Evolutionary conservation across 2,113 vertebrate genomes (phyloP), one percentile per base, ranked within the genome.

Genomic region (Phaethon lepturus): DNA sequence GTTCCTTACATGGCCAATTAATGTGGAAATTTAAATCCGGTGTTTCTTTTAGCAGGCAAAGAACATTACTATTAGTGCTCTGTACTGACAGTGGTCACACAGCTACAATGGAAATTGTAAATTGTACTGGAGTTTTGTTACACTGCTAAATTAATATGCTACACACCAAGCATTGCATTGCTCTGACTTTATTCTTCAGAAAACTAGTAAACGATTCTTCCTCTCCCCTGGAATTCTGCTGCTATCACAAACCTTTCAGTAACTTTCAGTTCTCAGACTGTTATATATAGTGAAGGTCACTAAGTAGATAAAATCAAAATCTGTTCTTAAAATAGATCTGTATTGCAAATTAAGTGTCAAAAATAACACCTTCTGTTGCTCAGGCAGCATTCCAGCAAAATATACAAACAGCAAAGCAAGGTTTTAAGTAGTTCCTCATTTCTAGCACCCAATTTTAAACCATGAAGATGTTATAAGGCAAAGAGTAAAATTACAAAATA

Each of bases 21-120:
- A 55, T 10, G 13, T 15, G 11, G 47, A 59, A 63, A 31, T 72
- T 50, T 28, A 17, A 33, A 9, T 22, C 25, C 62, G 25, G 10
- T 45, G 45, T 16, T 53, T 56, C 24, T 68, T 12, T 40, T 29
- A 59, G 35, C 58, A 85, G 20, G 15, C 23, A 40, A 63, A 68
- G 66, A 75, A 1, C 3, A 2, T 7, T 6, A 8, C 18, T 63
- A 7, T 2, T 7, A 45, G 25, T 13, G 5, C 23, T 59, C n/a
- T 40, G 7, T 11, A 11, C 19, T 45, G 28, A 4, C 66, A 42
- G 53, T 1, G 25, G 6, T 28, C 71, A 59, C 28, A 49, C 3
- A 40, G 71, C 49, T 26, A 10, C 44, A 50, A 0, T 1, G 9
- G 33, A 42, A 71, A 33, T 2, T 69, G 18, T 15, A 64, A 42